Evolutionary conservation across 2,888 invertebrate genomes (phyloP), one percentile per base, ranked within the genome.

Genomic region (Brenthis daphne): DNA sequence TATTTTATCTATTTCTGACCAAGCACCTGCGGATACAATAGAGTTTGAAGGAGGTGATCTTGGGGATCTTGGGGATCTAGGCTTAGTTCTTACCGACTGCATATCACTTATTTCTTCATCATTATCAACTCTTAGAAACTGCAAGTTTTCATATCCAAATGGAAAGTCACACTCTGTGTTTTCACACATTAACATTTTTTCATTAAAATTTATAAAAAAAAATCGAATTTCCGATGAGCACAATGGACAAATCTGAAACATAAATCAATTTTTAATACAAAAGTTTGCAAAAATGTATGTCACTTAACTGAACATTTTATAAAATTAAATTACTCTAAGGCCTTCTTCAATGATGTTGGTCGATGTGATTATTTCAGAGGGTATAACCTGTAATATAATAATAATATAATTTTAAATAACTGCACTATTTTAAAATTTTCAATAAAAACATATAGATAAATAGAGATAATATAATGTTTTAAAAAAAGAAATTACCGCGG

Each of bases 161-260:
- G 90, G 90, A 71, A 80, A 91, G 2, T 83, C 82, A 69, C 91
- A 92, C 2, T 77, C 73, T 0, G 73, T 61, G 63, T 90, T 88
- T 63, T 85, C 84, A 73, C 91, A 92, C 86, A 90, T 86, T 1
- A 82, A 64, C 20, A 90, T 68, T 75, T 86, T 86, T 51, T 88
- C 84, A 69, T 82, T 78, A 20, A 81, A 82, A 68, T 88, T 85
- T 29, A 91, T 79, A 58, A 82, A 84, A 70, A 81, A 89, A 0
- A 80, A 68, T 53, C 79, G 78, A 2, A 88, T 72, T 60, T 77
- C 72, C 3, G 82, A 80, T 12, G 77, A 76, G 74, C 90, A 90
- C 8, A 87, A 68, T 0, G 89, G 89, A 66, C 90, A 90, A 16
- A 80, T 67, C 89, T 91, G 82, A 47, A 82, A 83, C 48, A 53